A percentile compares a stretch with the other conserved stretches of the same genome.
Evolutionary conservation across 2,113 vertebrate genomes (phyloP).

Genomic region (Ammodytes dubius): DNA sequence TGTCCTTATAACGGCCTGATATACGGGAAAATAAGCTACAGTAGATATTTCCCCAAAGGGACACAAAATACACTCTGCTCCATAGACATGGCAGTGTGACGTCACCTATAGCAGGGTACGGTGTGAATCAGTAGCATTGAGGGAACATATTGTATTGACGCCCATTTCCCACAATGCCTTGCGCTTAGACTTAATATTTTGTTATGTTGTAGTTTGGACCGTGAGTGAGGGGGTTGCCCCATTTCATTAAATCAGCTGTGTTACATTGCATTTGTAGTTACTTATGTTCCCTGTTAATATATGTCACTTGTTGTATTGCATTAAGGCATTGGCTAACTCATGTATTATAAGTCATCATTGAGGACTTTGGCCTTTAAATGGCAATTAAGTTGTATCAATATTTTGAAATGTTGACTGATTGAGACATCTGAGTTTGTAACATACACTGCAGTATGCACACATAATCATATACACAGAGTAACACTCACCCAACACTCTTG

Average conservation of each 20-base stretch:
- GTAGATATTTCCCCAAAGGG: slow-evolving; percentile 10
- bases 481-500: slow-evolving; percentile 23
- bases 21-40: slow-evolving; percentile 14
- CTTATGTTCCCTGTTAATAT: no score
- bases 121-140: slow-evolving; percentile 33
- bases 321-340: slow-evolving; percentile 43
- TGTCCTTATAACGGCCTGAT: slow-evolving; percentile 10
- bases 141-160: slow-evolving; percentile 16
- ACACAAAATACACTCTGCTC: neutral
- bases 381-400: slow-evolving; percentile 34
- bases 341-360: slow-evolving; percentile 50
- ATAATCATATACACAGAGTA: slow-evolving; percentile 18
- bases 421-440: slow-evolving; percentile 39
- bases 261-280: no score
- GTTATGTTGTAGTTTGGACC: no score
- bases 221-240: no score
- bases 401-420: slow-evolving; percentile 47
- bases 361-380: slow-evolving; percentile 36
- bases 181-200: no score
- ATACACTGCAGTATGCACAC: neutral
- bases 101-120: slow-evolving; percentile 12
- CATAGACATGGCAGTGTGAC: slow-evolving; percentile 19
- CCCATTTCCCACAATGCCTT: no score
- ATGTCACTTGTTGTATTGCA: no score
- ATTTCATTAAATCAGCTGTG: no score